Conservation (phyloP, 2,113 vertebrate genomes). For the Polypterus bichir region DNA sequence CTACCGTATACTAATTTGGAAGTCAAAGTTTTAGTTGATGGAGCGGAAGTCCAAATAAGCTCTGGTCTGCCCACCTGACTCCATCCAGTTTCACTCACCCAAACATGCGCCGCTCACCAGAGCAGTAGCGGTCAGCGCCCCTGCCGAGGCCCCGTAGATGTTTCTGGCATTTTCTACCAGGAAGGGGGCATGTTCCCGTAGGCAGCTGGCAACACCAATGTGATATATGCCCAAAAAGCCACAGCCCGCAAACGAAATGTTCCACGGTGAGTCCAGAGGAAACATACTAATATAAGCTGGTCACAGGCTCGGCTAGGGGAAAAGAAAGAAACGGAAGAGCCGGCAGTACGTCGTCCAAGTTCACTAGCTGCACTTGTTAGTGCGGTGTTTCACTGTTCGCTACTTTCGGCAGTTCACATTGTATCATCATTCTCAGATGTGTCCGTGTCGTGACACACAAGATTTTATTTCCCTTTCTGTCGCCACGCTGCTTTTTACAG, state of each 20-base stretch:
- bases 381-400: too few relatives aligned
- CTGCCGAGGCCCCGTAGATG: constrained; percentile 87
- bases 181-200: constrained; percentile 78
- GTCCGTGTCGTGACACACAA: neutral
- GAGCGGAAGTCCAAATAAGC: neutral
- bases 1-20: too few relatives aligned
- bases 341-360: neutral
- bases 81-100: constrained; percentile 44
- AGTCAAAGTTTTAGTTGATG: too few relatives aligned
- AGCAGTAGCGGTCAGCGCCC: constrained; percentile 77
- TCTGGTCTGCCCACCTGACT: neutral
- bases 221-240: constrained; percentile 94
- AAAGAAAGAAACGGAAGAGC: neutral
- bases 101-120: constrained; percentile 75
- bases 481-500: neutral
- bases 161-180: constrained; percentile 75
- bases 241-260: constrained; percentile 91
- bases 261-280: constrained; percentile 73
- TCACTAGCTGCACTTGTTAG: too few relatives aligned
- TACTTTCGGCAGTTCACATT: too few relatives aligned
- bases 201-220: constrained; percentile 84
- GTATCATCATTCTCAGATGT: neutral
- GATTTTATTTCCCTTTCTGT: neutral
- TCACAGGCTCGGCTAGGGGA: neutral
- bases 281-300: constrained; percentile 57